Evolutionary conservation across 2,888 invertebrate species (phyloP), one percentile per base, ranked within the genome.

Genomic region (Spodoptera picta): DNA sequence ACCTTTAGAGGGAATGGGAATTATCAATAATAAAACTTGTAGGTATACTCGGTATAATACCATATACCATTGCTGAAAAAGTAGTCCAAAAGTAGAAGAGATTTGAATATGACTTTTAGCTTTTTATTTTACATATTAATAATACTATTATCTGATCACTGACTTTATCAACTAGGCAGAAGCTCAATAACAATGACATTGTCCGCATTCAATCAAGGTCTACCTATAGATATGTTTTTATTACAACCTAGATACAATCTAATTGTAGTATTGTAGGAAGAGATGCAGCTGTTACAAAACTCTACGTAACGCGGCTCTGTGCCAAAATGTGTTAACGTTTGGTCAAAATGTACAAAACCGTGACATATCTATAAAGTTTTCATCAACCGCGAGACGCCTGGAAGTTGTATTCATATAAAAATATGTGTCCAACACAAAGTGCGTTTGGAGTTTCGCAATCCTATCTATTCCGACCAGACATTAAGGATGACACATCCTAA

Each of bases 401-500:
- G 78, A 81, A 79, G 74, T 77, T 54, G 65, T 72, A 70, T 71
- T 69, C 67, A 76, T 59, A 75, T 77, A 74, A 83, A 83, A 84
- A 79, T 79, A 78, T 73, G 68, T 77, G 70, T 77, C 69, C 67
- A 77, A 74, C 59, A 82, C 65, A 71, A 79, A 75, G 77, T 53
- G 47, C 72, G 73, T 73, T 77, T 65, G 69, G 71, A 74, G 80
- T 85, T 85, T 83, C 80, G 82, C 85, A 87, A 87, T 85, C 75
- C 77, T 80, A 83, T 80, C 83, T 83, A 80, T 80, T 79, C 82
- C 73, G 52, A 69, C 80, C 76, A 85, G 82, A 83, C 83, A 82
- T 81, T 82, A 80, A 72, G 74, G 71, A 77, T 84, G 84, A 84
- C 85, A 86, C 83, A 83, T 83, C 81, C 82, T 83, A 84, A 83